Percentiles rank a stretch among this genome's conserved stretches.
phyloP scores from a whole-genome alignment of 2,888 invertebrate species.

The Drepana falcataria region DNA sequence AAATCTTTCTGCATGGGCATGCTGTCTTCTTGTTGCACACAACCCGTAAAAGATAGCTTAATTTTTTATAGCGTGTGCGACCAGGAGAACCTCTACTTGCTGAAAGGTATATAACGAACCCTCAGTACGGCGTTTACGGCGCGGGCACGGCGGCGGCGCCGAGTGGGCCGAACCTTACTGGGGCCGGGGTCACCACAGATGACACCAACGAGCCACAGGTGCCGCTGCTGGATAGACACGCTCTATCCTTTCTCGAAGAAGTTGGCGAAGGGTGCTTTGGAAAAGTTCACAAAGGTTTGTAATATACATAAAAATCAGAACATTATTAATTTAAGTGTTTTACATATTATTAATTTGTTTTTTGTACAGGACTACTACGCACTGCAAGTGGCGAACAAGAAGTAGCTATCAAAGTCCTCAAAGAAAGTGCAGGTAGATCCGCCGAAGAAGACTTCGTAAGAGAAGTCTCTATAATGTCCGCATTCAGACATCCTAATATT shows the following conservation, averaged over 20 bases:
- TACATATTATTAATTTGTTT: neutral
- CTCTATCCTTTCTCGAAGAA: slow-evolving; percentile 84
- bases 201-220: slow-evolving; percentile 65
- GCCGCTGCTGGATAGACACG: slow-evolving; percentile 81
- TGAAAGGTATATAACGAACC: slow-evolving; percentile 87
- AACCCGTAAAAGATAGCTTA: slow-evolving; percentile 13
- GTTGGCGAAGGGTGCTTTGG: slow-evolving; percentile 94
- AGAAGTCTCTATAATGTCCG: slow-evolving; percentile 91
- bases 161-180: slow-evolving; percentile 21
- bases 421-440: slow-evolving; percentile 86
- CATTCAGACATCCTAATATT: slow-evolving; percentile 88
- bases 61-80: slow-evolving; percentile 68
- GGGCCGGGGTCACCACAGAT: slow-evolving; percentile 29
- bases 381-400: slow-evolving; percentile 51
- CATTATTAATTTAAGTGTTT: neutral
- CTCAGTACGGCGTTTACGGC: slow-evolving; percentile 82
- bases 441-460: slow-evolving; percentile 89
- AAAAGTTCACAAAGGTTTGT: slow-evolving; percentile 90
- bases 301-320: neutral
- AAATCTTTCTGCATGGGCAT: neutral
- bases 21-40: slow-evolving; percentile 22
- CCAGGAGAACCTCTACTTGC: slow-evolving; percentile 82
- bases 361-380: slow-evolving; percentile 48
- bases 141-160: slow-evolving; percentile 39
- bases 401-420: slow-evolving; percentile 89